Conservation (phyloP, 1,140 invertebrate species). For the Drosophila yakuba region DNA sequence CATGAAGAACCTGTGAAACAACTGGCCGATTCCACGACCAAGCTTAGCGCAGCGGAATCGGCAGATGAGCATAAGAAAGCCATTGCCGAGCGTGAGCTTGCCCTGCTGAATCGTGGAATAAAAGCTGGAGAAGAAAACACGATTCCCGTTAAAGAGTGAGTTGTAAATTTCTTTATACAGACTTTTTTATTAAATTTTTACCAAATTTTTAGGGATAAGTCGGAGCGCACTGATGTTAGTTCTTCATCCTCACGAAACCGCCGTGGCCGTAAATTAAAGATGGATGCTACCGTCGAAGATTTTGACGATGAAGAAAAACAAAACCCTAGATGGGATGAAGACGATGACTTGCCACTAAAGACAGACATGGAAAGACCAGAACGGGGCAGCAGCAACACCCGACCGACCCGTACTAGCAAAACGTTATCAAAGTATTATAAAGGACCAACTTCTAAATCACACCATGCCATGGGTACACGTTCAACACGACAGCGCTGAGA, state of each 20-base stretch:
- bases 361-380: conserved; percentile 54
- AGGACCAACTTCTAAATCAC: conserved; percentile 55
- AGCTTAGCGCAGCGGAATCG: conserved; percentile 51
- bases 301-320: conserved; percentile 55
- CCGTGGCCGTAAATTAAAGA: conserved; percentile 58
- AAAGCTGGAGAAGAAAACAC: conserved; percentile 34
- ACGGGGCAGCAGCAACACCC: conserved; percentile 31
- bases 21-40: conserved; percentile 74
- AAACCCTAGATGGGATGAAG: conserved; percentile 63
- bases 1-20: conserved; percentile 66
- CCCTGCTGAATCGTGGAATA: conserved; percentile 47
- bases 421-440: conserved; percentile 82
- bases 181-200: neutral
- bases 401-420: conserved; percentile 73
- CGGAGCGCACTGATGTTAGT: conserved; percentile 62
- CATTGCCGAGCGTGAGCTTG: conserved; percentile 68
- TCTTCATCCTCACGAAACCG: conserved; percentile 67
- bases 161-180: neutral
- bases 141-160: conserved; percentile 59
- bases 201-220: conserved; percentile 56
- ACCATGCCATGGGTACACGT: conserved; percentile 70
- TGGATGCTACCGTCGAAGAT: conserved; percentile 48
- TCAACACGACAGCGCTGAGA: conserved; percentile 62
- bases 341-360: conserved; percentile 70
- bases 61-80: conserved; percentile 74